Percentiles rank a stretch among this genome's conserved stretches.
Evolutionary conservation across 2,797 vertebrate species (phyloP).

Genomic region (Prionace glauca): DNA sequence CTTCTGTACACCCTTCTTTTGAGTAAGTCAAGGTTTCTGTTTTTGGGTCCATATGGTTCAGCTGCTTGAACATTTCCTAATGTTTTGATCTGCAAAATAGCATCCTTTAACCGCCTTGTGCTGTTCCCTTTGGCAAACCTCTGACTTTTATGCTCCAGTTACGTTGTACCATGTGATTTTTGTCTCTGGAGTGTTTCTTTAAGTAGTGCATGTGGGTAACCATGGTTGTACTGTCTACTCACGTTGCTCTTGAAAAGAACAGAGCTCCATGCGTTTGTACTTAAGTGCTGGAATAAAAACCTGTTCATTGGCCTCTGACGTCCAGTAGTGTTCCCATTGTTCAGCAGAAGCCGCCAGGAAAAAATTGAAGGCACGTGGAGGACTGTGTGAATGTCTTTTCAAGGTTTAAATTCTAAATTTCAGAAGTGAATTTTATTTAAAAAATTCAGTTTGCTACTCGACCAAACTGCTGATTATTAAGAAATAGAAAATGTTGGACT

Average conservation of each 20-base stretch:
- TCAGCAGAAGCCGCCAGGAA: not conserved
- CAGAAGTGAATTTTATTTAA: not conserved
- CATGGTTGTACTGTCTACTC: not conserved
- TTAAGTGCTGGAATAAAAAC: not conserved
- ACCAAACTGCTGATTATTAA: not conserved
- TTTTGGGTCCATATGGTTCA: too few species aligned
- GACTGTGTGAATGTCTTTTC: not conserved
- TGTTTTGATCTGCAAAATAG: not conserved
- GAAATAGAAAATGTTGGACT: not conserved
- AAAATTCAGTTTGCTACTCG: not conserved
- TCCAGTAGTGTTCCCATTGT: not conserved
- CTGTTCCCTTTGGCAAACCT: not conserved
- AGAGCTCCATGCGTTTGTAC: not conserved
- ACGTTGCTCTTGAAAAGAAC: not conserved
- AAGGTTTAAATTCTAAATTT: not conserved
- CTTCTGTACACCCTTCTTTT: not conserved
- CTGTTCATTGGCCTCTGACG: not conserved
- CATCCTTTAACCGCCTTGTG: not conserved
- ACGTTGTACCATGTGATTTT: conserved; percentile 12
- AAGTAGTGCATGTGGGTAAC: not conserved
- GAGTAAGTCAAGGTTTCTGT: not conserved
- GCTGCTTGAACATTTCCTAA: not conserved
- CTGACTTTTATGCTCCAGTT: not conserved
- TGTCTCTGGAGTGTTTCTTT: not conserved
- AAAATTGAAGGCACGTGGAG: not conserved